These are phyloP conservation scores for Apamea sordens DNA, from an alignment of 2,888 invertebrate species.

Conservation along the genomic window DNA sequence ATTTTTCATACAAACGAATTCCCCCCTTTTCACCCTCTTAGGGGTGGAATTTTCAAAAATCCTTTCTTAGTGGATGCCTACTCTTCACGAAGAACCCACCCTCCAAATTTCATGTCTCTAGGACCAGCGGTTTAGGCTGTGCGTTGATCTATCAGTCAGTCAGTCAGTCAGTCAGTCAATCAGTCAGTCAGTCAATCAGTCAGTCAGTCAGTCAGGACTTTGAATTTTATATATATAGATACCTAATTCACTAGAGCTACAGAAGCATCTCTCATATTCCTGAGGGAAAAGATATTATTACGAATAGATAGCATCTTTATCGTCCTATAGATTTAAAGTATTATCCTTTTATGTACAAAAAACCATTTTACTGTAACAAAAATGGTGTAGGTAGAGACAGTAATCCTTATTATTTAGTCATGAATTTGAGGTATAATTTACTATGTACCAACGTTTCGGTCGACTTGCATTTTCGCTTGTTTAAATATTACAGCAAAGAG, in stretches of 20 bases:
- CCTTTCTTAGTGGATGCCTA: too few species aligned
- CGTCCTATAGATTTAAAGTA: slow-evolving; percentile 21
- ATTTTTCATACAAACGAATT: too few species aligned
- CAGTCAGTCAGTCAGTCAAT: too few species aligned
- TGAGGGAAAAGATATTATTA: slow-evolving; percentile 17
- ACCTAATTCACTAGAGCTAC: slow-evolving; percentile 22
- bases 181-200: too few species aligned
- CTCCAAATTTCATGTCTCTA: too few species aligned
- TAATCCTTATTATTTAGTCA: slow-evolving; percentile 51
- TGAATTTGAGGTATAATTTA: slow-evolving; percentile 37
- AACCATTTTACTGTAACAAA: slow-evolving; percentile 21
- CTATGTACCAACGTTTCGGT: slow-evolving; percentile 22
- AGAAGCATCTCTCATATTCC: slow-evolving; percentile 14
- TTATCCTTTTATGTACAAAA: not conserved
- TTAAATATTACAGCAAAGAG: slow-evolving; percentile 39
- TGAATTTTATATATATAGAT: too few species aligned
- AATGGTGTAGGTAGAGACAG: slow-evolving; percentile 17
- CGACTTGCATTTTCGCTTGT: slow-evolving; percentile 32
- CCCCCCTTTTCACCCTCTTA: too few species aligned
- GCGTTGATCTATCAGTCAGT: too few species aligned
- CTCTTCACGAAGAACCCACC: too few species aligned
- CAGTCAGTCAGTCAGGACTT: too few species aligned
- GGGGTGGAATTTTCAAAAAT: too few species aligned
- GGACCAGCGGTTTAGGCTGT: too few species aligned
- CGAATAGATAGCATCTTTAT: slow-evolving; percentile 20